Evolutionary conservation across 2,113 vertebrate genomes (phyloP).

Genomic region (Neodontobutis hainanensis): DNA sequence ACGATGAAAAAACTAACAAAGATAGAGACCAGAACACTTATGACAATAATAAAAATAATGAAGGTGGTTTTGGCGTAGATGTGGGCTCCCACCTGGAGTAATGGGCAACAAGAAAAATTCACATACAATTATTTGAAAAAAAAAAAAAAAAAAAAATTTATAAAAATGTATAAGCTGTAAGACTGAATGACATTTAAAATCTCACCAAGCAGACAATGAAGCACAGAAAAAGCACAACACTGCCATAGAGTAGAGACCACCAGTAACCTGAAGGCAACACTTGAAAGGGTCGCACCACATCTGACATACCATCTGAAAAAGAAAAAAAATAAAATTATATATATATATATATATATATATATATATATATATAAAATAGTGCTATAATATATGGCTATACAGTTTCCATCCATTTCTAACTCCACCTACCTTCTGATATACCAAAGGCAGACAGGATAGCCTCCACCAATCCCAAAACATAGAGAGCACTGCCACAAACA

Average conservation of each 20-base stretch:
- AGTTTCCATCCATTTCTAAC: neutral
- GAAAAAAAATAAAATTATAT: no score
- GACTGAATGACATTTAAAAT: neutral
- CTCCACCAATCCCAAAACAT: slow-evolving; percentile 87
- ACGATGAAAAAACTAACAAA: slow-evolving; percentile 84
- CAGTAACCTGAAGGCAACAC: slow-evolving; percentile 85
- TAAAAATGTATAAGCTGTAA: no score
- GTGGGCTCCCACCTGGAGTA: slow-evolving; percentile 78
- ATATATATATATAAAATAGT: neutral
- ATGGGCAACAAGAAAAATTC: slow-evolving; percentile 2
- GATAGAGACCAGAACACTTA: slow-evolving; percentile 76
- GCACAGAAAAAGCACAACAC: slow-evolving; percentile 82
- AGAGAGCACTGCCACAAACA: slow-evolving; percentile 88
- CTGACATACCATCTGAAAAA: slow-evolving; percentile 36
- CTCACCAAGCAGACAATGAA: slow-evolving; percentile 85
- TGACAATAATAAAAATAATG: slow-evolving; percentile 85
- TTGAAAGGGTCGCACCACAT: slow-evolving; percentile 21
- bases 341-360: no score
- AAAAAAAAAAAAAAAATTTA: no score
- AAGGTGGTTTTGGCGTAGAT: slow-evolving; percentile 89
- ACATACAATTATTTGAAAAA: no score
- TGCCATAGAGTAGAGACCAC: slow-evolving; percentile 85
- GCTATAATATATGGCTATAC: neutral
- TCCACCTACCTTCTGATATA: slow-evolving; percentile 73
- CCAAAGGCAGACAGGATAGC: slow-evolving; percentile 85